These are phyloP conservation scores for Leptocoma aspasia DNA, from an alignment of 2,113 vertebrate species.

Conservation along the genomic window DNA sequence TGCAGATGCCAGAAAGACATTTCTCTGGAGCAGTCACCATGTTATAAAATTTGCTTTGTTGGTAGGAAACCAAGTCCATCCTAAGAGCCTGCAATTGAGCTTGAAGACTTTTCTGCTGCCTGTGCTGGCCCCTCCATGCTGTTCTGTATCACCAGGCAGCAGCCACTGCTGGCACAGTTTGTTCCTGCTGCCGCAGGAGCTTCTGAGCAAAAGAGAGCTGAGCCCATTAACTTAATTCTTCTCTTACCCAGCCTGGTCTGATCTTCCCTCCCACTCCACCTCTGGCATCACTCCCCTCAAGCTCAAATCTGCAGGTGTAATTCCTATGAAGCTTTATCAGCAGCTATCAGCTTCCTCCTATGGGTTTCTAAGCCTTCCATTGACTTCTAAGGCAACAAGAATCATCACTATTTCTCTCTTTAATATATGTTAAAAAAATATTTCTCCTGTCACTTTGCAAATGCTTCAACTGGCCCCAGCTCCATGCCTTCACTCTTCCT, in stretches of 20 bases:
- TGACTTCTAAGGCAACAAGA: not conserved
- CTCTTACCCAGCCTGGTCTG: not conserved
- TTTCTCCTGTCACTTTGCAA: not conserved
- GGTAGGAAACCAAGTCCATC: not conserved
- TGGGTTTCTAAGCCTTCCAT: not conserved
- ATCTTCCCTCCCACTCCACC: not conserved
- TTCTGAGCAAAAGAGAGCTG: not conserved
- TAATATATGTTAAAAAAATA: not conserved
- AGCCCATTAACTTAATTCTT: not conserved
- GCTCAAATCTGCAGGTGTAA: not conserved
- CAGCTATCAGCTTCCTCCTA: not conserved
- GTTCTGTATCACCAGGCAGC: not conserved
- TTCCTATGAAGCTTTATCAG: not conserved
- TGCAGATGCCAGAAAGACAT: not conserved
- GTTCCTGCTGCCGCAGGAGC: not conserved
- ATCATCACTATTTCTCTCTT: not conserved
- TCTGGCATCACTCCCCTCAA: not conserved
- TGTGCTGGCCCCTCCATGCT: not conserved
- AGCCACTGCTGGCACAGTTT: fast-evolving
- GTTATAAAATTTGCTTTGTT: not conserved
- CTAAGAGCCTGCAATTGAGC: not conserved
- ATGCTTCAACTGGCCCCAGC: not conserved
- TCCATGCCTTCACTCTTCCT: not conserved
- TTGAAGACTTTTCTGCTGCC: not conserved
- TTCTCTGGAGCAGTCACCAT: not conserved